A percentile compares a stretch with the other conserved stretches of the same genome.
Evolutionary conservation across 1,140 invertebrate genomes (phyloP).

Genomic region (Pogonomyrmex californicus): DNA sequence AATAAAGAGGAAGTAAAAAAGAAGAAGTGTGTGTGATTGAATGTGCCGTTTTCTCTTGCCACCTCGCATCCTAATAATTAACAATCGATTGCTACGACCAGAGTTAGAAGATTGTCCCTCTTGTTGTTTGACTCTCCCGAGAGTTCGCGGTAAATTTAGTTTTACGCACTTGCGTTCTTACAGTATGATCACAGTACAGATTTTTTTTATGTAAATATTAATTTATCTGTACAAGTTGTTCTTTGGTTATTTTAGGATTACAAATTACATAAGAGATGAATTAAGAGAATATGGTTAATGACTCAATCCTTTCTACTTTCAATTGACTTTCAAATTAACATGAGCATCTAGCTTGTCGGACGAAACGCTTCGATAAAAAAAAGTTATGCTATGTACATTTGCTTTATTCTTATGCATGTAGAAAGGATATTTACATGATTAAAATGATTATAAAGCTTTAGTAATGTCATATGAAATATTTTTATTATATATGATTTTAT

Average conservation of each 20-base stretch:
- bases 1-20: too few species aligned
- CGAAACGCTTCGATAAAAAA: constrained; percentile 14
- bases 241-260: constrained; percentile 31
- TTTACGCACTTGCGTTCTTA: too few species aligned
- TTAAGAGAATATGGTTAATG: constrained; percentile 50
- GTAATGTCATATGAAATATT: constrained; percentile 7
- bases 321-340: constrained; percentile 38
- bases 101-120: too few species aligned
- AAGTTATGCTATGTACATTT: not conserved
- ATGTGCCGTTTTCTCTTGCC: too few species aligned
- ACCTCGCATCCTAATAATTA: too few species aligned
- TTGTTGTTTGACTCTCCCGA: too few species aligned
- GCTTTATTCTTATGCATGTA: not conserved
- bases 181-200: too few species aligned
- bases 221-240: not conserved
- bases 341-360: constrained; percentile 11
- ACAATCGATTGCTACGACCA: too few species aligned
- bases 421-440: not conserved
- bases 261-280: not conserved
- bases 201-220: not conserved
- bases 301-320: constrained; percentile 55
- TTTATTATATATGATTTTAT: not conserved
- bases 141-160: too few species aligned
- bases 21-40: too few species aligned
- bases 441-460: not conserved